phyloP scores from a whole-genome alignment of 1,140 invertebrate genomes.

The Odontomachus brunneus region DNA sequence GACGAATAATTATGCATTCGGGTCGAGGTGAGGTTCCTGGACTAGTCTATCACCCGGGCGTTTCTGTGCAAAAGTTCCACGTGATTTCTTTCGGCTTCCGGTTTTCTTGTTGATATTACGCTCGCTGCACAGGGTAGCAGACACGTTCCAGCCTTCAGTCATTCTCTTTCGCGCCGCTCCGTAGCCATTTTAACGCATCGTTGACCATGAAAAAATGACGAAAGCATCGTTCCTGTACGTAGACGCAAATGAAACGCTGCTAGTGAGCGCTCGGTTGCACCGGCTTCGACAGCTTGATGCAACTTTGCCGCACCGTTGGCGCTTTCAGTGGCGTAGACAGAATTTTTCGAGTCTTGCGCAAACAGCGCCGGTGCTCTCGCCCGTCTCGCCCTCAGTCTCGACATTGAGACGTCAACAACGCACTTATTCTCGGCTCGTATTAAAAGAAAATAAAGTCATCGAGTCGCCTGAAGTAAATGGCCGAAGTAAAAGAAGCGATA shows the following conservation, averaged over 20 bases:
- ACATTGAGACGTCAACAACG: background rate
- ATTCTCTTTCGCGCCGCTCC: constrained; percentile 45
- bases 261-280: constrained; percentile 24
- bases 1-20: too few species aligned
- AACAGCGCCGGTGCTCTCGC: background rate
- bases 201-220: constrained; percentile 32
- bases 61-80: background rate
- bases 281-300: constrained; percentile 29
- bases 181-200: constrained; percentile 53
- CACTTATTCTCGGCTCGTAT: background rate
- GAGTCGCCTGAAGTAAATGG: too few species aligned
- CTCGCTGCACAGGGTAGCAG: background rate
- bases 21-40: too few species aligned
- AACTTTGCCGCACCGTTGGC: constrained; percentile 34
- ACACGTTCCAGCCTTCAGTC: constrained; percentile 22
- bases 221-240: constrained; percentile 51
- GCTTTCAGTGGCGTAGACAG: constrained; percentile 36
- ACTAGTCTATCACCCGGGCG: too few species aligned
- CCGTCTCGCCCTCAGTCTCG: background rate
- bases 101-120: background rate
- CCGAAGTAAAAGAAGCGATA: too few species aligned
- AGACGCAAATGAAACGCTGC: constrained; percentile 54
- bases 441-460: too few species aligned
- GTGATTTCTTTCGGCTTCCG: constrained; percentile 10
- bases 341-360: constrained; percentile 11